Percentiles rank a stretch among this genome's conserved stretches.
Evolutionary conservation across 2,888 invertebrate genomes (phyloP).

Genomic region (Tetranychus piercei): DNA sequence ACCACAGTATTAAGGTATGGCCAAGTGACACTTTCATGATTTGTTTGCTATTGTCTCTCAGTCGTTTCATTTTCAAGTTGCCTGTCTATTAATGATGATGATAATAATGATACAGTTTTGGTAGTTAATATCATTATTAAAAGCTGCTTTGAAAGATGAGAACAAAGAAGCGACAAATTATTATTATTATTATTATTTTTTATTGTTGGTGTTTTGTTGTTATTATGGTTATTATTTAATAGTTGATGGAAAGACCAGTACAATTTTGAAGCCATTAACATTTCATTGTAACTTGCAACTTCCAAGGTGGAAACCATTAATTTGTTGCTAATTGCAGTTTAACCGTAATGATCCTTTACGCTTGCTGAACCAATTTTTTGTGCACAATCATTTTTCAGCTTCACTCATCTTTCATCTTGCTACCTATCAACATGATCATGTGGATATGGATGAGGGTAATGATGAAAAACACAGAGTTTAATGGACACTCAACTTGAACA

Average conservation of each 20-base stretch:
- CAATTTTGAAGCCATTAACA: neutral
- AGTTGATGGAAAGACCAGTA: too few relatives aligned
- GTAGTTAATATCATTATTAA: too few relatives aligned
- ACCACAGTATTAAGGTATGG: neutral
- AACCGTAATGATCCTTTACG: neutral
- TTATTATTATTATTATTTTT: too few relatives aligned
- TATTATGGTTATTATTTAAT: too few relatives aligned
- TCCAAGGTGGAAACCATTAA: slow-evolving; percentile 1
- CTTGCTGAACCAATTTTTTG: neutral
- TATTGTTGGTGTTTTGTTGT: too few relatives aligned
- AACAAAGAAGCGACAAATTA: too few relatives aligned
- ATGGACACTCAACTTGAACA: too few relatives aligned
- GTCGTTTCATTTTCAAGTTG: neutral
- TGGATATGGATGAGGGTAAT: too few relatives aligned
- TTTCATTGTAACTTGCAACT: neutral
- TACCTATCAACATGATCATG: neutral
- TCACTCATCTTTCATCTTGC: neutral
- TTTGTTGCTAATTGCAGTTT: neutral
- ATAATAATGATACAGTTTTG: too few relatives aligned
- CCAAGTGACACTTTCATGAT: neutral
- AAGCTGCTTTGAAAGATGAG: too few relatives aligned
- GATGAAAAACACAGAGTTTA: too few relatives aligned
- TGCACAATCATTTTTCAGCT: neutral
- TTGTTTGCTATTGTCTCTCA: neutral
- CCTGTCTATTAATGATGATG: too few relatives aligned